These are phyloP conservation scores for Synergus laeviventris DNA, from an alignment of 2,888 invertebrate genomes.

Conservation along the genomic window DNA sequence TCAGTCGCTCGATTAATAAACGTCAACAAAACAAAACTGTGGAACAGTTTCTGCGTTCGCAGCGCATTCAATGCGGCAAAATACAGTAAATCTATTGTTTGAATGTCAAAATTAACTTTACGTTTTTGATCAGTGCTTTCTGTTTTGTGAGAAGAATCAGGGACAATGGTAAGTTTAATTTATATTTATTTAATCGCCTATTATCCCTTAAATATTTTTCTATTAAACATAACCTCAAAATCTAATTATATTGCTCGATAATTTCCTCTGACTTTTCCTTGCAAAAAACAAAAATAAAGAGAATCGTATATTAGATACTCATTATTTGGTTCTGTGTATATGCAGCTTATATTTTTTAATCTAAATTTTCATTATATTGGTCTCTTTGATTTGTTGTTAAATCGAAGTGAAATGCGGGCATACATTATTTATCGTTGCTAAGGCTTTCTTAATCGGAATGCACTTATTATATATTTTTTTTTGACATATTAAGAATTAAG, in stretches of 20 bases:
- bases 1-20: neutral
- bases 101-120: neutral
- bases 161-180: slow-evolving; percentile 3
- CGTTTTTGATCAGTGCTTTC: neutral
- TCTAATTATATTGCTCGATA: neutral
- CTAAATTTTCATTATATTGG: neutral
- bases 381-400: neutral
- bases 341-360: neutral
- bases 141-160: neutral
- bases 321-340: neutral
- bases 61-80: slow-evolving; percentile 15
- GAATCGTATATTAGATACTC: neutral
- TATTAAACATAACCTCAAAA: slow-evolving; percentile 5
- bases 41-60: neutral
- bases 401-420: neutral
- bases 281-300: neutral
- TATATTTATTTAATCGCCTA: neutral
- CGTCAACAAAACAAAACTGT: neutral
- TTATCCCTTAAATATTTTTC: neutral
- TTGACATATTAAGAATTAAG: too few species aligned
- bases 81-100: slow-evolving; percentile 18
- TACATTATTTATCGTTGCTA: neutral
- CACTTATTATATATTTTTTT: neutral
- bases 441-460: neutral
- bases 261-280: neutral